A percentile compares a stretch with the other conserved stretches of the same genome.
phyloP scores from a whole-genome alignment of 2,888 invertebrate genomes.

The Agonopterix heracliana region DNA sequence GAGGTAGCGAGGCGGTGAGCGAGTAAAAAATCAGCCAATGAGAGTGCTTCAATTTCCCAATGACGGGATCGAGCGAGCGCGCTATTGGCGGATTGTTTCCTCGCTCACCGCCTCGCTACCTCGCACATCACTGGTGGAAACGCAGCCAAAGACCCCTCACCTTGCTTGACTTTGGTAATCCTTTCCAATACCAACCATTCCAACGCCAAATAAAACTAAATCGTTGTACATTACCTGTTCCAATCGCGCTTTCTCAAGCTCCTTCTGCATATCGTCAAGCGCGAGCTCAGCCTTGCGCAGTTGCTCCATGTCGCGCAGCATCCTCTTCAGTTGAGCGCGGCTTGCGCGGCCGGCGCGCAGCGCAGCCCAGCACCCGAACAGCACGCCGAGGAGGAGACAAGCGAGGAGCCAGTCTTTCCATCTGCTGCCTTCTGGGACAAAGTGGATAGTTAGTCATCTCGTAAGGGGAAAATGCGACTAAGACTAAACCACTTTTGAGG shows the following conservation, averaged over 20 bases:
- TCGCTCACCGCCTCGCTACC: too few relatives aligned
- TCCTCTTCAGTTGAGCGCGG: conserved; percentile 88
- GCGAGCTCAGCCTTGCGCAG: conserved; percentile 92
- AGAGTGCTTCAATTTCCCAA: too few relatives aligned
- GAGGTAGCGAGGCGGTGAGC: too few relatives aligned
- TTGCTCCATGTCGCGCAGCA: conserved; percentile 96
- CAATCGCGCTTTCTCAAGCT: conserved; percentile 88
- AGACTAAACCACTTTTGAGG: too few relatives aligned
- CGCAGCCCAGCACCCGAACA: conserved; percentile 94
- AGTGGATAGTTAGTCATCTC: conserved; percentile 6
- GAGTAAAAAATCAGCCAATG: too few relatives aligned
- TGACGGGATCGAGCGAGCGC: too few relatives aligned
- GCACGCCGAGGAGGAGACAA: conserved; percentile 87
- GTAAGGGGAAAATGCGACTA: neutral
- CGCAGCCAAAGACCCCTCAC: too few relatives aligned
- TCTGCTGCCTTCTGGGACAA: conserved; percentile 80
- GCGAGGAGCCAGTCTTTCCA: conserved; percentile 94
- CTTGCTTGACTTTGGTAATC: too few relatives aligned
- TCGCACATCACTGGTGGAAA: too few relatives aligned
- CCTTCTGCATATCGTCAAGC: conserved; percentile 88
- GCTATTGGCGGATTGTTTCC: too few relatives aligned
- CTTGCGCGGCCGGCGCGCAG: conserved; percentile 93
- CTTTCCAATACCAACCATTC: too few relatives aligned
- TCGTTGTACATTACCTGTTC: conserved; percentile 71
- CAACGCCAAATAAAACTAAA: too few relatives aligned